Conservation (phyloP, 1,140 invertebrate genomes). For the Luehdorfia chinensis region DNA sequence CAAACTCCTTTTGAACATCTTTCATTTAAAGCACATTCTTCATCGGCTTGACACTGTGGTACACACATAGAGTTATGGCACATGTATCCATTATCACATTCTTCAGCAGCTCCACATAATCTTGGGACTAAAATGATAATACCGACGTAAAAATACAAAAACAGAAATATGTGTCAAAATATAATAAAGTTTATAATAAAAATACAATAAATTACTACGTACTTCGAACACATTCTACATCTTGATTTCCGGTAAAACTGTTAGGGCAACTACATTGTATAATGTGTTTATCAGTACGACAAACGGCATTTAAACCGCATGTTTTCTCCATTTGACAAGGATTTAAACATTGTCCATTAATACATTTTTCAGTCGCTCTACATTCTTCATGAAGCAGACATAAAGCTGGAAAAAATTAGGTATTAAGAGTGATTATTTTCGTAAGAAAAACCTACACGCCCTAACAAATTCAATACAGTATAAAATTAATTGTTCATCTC, state of each 20-base stretch:
- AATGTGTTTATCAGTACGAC: slow-evolving; percentile 85
- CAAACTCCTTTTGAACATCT: slow-evolving; percentile 90
- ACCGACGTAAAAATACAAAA: not conserved
- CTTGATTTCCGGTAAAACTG: slow-evolving; percentile 91
- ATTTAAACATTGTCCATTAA: slow-evolving; percentile 89
- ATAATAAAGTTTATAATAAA: no score
- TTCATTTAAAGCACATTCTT: slow-evolving; percentile 93
- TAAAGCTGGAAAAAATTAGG: slow-evolving; percentile 78
- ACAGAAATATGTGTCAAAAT: no score
- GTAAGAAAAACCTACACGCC: no score
- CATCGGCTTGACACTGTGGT: slow-evolving; percentile 85
- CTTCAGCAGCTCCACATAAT: slow-evolving; percentile 82
- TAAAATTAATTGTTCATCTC: no score
- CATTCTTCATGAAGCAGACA: slow-evolving; percentile 91
- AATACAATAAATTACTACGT: slow-evolving; percentile 55
- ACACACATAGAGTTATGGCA: slow-evolving; percentile 89
- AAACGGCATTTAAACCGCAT: slow-evolving; percentile 94
- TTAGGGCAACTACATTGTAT: slow-evolving; percentile 89
- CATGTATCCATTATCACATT: slow-evolving; percentile 83
- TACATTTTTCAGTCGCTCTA: slow-evolving; percentile 85
- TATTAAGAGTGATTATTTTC: slow-evolving; percentile 1
- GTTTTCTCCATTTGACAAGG: slow-evolving; percentile 86
- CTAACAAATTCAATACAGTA: no score
- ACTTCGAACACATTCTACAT: slow-evolving; percentile 91
- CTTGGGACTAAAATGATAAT: slow-evolving; percentile 82